phyloP scores from a whole-genome alignment of 37 sponge, comb jelly and placozoan genomes.

The Geodia barretti region DNA sequence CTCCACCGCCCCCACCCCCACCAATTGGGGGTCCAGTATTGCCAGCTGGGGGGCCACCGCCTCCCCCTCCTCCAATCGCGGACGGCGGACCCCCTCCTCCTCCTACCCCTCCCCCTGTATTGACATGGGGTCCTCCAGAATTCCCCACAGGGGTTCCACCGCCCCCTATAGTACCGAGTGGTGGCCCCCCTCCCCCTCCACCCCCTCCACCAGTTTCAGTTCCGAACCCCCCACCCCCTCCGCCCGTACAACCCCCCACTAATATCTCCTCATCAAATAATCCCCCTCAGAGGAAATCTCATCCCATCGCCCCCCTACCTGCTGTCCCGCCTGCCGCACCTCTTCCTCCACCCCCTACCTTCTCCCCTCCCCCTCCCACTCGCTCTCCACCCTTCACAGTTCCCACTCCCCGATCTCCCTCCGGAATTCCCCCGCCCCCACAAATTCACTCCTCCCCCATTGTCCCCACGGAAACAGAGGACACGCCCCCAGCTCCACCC shows the following conservation, averaged over 20 bases:
- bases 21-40: neutral
- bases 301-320: constrained; percentile 4
- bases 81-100: neutral
- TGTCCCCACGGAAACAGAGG: neutral
- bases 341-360: constrained; percentile 13
- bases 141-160: neutral
- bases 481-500: constrained; percentile 3
- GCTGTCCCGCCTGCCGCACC: neutral
- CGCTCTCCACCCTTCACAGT: neutral
- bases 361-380: constrained; percentile 17
- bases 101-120: constrained; percentile 3
- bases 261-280: too few relatives aligned
- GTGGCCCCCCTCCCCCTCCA: constrained; percentile 45
- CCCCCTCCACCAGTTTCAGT: constrained; percentile 14
- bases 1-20: constrained; percentile 27
- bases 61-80: constrained; percentile 33
- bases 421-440: neutral
- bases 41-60: constrained; percentile 29
- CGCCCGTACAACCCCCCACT: constrained; percentile 13
- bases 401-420: neutral
- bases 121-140: neutral
- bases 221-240: neutral
- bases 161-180: neutral
- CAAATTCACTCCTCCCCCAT: neutral
- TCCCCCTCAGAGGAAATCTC: neutral